Base-by-base conservation (phyloP, 1,140 invertebrate genomes). In the Magallana ariakensis region DNA sequence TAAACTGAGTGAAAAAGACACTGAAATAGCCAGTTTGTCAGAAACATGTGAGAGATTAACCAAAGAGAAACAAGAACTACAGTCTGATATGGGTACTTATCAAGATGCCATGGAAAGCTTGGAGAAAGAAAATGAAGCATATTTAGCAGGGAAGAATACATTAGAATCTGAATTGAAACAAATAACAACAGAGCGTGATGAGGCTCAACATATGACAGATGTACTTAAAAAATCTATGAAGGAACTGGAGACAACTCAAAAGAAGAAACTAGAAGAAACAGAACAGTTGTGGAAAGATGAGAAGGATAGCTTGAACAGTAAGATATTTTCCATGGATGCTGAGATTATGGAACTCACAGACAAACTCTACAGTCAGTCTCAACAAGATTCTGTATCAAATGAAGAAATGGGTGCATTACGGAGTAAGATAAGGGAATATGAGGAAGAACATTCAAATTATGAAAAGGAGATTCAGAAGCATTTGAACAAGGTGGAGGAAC, bases 31-130 rank as follows among this genome's bases (percentile, higher is more conserved):
- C 22, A 22, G 85, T 26, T 80, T 90, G 22, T 62, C 85, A 22
- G 80, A 84, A 22, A 54, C 89, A 54, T 70, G 88, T 58, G 85
- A 83, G 10, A 83, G 60, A 46, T 33, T 87, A 15, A 58, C 56
- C 26, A 83, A 88, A 33, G 88, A 90, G 57, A 87, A 88, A 55
- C 84, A 85, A n/a, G 82, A 55, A 15, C 53, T 84, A 53, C 22
- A 87, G 16, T 81, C 86, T 11, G 87, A 85, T 33, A 82, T 87
- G n/a, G 86, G 87, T 13, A 86, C 84, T 9, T 89, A 87, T 22
- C 89, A 91, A 80, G 89, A 88, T 80, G 83, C 86, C 10, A 89
- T 91, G 86, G 88, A 91, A 80, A 80, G 85, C 8, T 55, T 90
- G 26, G 89, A 90, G 46, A 88, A 88, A 55, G 89, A 91, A 85